Evolutionary conservation across 2,797 vertebrate genomes (phyloP).

Genomic region (Dromococcyx pavoninus): DNA sequence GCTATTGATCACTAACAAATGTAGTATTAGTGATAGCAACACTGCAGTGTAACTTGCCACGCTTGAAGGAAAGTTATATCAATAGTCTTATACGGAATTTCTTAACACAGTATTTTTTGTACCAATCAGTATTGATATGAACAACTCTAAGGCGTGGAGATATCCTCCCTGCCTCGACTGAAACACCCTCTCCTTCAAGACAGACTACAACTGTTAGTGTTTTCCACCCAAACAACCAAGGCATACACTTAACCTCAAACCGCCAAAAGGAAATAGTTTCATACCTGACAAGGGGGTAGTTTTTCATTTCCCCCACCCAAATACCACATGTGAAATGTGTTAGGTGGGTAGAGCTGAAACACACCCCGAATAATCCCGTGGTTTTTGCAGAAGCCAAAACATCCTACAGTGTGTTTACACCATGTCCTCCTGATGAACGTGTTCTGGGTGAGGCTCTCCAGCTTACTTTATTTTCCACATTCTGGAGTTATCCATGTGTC

Average conservation of each 20-base stretch:
- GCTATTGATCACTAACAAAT: background rate
- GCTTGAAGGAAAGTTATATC: background rate
- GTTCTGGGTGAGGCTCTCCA: conserved; percentile 32
- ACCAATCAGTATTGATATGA: background rate
- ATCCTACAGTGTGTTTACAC: conserved; percentile 1
- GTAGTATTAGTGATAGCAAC: background rate
- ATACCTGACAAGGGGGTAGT: conserved; percentile 15
- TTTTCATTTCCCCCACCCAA: conserved; percentile 47
- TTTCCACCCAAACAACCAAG: conserved; percentile 1
- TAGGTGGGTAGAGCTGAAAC: background rate
- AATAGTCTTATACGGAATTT: background rate
- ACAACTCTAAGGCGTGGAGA: background rate
- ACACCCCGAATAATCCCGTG: conserved; percentile 19
- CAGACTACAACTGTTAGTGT: background rate
- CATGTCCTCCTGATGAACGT: background rate
- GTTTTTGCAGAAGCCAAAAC: conserved; percentile 1
- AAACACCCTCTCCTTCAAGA: background rate
- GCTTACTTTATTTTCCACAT: conserved; percentile 2
- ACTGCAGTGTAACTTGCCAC: background rate
- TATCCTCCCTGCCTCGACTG: background rate
- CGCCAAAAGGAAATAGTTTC: conserved; percentile 47
- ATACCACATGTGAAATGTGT: conserved; percentile 23
- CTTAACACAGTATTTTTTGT: background rate
- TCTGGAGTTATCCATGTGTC: conserved; percentile 7
- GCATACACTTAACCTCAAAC: conserved; percentile 32